Conservation (phyloP, 2,888 invertebrate species). For the Drosophila putrida region DNA sequence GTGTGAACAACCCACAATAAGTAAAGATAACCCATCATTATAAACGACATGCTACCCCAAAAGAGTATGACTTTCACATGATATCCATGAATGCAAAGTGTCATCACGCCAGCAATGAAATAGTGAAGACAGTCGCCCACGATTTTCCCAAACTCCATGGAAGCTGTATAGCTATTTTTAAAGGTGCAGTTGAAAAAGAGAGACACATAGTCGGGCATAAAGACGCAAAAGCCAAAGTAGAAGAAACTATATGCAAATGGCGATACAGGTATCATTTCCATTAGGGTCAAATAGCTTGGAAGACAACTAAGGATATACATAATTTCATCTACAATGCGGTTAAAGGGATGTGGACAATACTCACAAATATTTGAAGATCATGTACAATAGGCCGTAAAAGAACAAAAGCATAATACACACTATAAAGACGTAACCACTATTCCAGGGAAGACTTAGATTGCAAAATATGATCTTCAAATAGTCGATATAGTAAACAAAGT, state of each 20-base stretch:
- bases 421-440: background rate
- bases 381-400: background rate
- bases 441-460: slow-evolving; percentile 20
- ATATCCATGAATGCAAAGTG: slow-evolving; percentile 34
- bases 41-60: slow-evolving; percentile 48
- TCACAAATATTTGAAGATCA: slow-evolving; percentile 46
- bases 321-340: background rate
- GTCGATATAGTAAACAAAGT: slow-evolving; percentile 25
- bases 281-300: slow-evolving; percentile 51
- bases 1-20: slow-evolving; percentile 1
- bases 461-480: slow-evolving; percentile 29
- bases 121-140: slow-evolving; percentile 36
- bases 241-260: slow-evolving; percentile 35
- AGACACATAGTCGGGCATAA: slow-evolving; percentile 25
- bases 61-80: slow-evolving; percentile 22
- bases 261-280: slow-evolving; percentile 44
- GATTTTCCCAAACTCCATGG: slow-evolving; percentile 17
- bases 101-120: slow-evolving; percentile 42
- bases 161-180: background rate
- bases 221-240: slow-evolving; percentile 28
- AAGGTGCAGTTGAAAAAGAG: slow-evolving; percentile 6
- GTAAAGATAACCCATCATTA: slow-evolving; percentile 35
- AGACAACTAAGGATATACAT: slow-evolving; percentile 39
- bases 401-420: background rate
- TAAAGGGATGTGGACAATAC: background rate